These are phyloP conservation scores for Mylabris phalerata DNA, from an alignment of 1,140 invertebrate species.

Conservation along the genomic window DNA sequence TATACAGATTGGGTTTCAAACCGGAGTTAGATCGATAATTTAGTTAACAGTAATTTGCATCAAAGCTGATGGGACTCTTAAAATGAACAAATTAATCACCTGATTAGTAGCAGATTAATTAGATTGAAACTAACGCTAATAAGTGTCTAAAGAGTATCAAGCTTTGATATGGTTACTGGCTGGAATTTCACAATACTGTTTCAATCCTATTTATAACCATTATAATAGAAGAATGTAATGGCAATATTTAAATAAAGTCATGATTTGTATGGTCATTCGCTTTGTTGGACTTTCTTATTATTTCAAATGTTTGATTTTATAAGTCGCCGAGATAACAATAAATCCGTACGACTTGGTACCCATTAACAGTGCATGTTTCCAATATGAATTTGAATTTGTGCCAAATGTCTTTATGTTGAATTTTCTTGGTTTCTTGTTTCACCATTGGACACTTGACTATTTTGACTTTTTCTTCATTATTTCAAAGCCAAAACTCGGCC, in stretches of 20 bases:
- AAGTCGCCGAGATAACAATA: slow-evolving; percentile 15
- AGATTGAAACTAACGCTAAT: slow-evolving; percentile 6
- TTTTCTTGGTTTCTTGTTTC: too few species aligned
- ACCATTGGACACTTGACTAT: too few species aligned
- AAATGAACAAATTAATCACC: slow-evolving; percentile 6
- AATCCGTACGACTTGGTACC: slow-evolving; percentile 7
- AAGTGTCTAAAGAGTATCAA: slow-evolving; percentile 6
- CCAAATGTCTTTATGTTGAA: too few species aligned
- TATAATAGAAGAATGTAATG: not conserved
- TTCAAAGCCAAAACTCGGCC: too few species aligned
- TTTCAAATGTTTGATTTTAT: slow-evolving; percentile 13
- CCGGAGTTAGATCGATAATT: too few species aligned
- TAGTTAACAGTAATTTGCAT: too few species aligned
- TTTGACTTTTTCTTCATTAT: too few species aligned
- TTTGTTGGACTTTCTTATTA: not conserved
- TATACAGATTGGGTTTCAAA: too few species aligned
- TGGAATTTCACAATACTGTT: slow-evolving; percentile 3
- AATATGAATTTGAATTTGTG: slow-evolving; percentile 3
- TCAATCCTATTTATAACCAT: slow-evolving; percentile 4
- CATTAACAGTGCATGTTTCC: slow-evolving; percentile 18
- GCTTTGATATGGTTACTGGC: slow-evolving; percentile 7
- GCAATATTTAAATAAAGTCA: not conserved
- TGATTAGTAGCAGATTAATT: slow-evolving; percentile 10
- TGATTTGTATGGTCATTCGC: slow-evolving; percentile 2
- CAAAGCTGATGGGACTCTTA: too few species aligned